These are phyloP conservation scores for Cylindroiulus punctatus DNA, from an alignment of 2,888 invertebrate genomes.

Conservation along the genomic window DNA sequence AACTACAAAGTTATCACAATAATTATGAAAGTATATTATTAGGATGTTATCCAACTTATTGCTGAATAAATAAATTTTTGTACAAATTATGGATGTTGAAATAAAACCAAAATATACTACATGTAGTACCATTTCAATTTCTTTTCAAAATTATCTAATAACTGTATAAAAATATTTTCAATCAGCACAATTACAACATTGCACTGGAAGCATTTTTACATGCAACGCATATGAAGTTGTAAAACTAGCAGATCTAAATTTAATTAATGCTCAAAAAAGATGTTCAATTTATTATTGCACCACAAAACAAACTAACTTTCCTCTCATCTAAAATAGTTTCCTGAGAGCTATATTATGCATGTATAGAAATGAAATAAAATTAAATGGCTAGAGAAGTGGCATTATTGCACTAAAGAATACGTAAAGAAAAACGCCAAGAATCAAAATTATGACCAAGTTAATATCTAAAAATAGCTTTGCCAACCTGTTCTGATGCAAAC, in stretches of 20 bases:
- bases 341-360: conserved; percentile 31
- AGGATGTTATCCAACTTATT: not conserved
- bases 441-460: conserved; percentile 61
- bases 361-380: not conserved
- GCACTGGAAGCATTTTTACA: not conserved
- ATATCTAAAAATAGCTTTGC: conserved; percentile 60
- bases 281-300: not conserved
- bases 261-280: not conserved
- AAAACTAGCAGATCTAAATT: not conserved
- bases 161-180: conserved; percentile 39
- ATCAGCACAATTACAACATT: conserved; percentile 24
- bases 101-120: not conserved
- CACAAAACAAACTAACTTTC: not conserved
- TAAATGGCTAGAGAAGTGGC: conserved; percentile 49
- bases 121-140: not conserved
- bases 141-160: not conserved
- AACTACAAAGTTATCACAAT: not conserved
- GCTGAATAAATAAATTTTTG: conserved; percentile 39
- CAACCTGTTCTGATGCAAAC: conserved; percentile 58
- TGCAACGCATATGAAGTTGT: not conserved
- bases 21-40: not conserved
- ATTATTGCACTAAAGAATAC: conserved; percentile 54
- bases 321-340: not conserved
- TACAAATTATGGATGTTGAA: conserved; percentile 12
- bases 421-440: conserved; percentile 60